Evolutionary conservation across 2,888 invertebrate species (phyloP).

Genomic region (Linnaemya vulpina): DNA sequence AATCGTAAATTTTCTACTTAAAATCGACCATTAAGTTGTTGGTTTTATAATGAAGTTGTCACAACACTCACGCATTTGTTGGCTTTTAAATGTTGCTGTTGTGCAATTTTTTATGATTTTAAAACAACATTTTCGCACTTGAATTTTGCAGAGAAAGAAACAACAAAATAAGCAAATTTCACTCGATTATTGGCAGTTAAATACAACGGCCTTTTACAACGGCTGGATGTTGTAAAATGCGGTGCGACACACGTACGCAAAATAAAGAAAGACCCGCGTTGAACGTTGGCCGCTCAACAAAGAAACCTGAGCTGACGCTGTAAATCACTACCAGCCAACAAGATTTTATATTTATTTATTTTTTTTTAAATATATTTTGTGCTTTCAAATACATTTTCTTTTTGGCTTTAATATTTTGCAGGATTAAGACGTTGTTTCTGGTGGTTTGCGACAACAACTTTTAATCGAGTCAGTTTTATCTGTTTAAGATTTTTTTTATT

Average conservation of each 20-base stretch:
- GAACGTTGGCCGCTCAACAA: constrained; percentile 68
- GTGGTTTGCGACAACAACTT: constrained; percentile 34
- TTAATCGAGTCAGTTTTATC: constrained; percentile 49
- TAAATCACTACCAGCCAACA: constrained; percentile 75
- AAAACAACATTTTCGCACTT: constrained; percentile 13
- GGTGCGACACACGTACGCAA: constrained; percentile 7
- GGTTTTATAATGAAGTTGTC: constrained; percentile 72
- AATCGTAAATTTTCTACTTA: constrained; percentile 72
- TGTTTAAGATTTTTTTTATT: constrained; percentile 18
- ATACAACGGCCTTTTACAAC: constrained; percentile 42
- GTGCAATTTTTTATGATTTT: constrained; percentile 28
- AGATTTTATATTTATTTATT: constrained; percentile 34
- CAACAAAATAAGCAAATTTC: constrained; percentile 35
- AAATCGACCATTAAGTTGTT: constrained; percentile 70
- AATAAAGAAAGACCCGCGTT: background rate
- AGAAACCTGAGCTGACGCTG: constrained; percentile 78
- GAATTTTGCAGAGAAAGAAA: constrained; percentile 18
- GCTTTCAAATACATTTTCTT: constrained; percentile 49
- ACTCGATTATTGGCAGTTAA: constrained; percentile 66
- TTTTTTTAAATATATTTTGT: constrained; percentile 36
- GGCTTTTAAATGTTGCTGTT: background rate
- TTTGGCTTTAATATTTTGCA: constrained; percentile 54
- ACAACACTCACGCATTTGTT: constrained; percentile 70
- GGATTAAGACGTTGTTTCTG: constrained; percentile 79
- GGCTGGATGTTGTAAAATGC: constrained; percentile 15